Base-by-base conservation (phyloP, 2,888 invertebrate genomes). In the Drosophila rellima region DNA sequence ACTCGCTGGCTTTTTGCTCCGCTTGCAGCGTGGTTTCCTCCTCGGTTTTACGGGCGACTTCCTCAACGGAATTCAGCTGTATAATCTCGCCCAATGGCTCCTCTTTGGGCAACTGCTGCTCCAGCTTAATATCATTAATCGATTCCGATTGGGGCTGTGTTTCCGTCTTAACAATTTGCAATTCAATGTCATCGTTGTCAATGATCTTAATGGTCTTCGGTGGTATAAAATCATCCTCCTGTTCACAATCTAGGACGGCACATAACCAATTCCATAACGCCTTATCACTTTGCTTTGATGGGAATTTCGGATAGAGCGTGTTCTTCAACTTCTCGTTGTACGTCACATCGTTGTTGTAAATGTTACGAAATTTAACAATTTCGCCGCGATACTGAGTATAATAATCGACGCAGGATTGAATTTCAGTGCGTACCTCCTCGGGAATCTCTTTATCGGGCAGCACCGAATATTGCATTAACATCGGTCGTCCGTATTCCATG, bases 401-500 rank as follows among this genome's bases (percentile, higher is more conserved):
- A 92, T 97, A 98, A 80, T 97, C 96, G 13, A 96, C 95, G 88
- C 97, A 95, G 89, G 95, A 95, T 92, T 96, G 95, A 94, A 98
- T 97, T 93, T 98, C 97, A 74, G 95, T 95, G 92, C 97, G 95
- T 13, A 97, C 95, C 88, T 96, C 96, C 77, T 96, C 94, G 0
- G 97, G 95, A 57, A 98, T 93, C 82, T 96, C 95, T 56, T 95
- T 95, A 84, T 98, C 98, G 82, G 97, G 96, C 3, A 96, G 93
- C 72, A 97, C 95, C 70, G 96, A 96, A 91, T 97, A 98, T 77
- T 96, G 96, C 93, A 98, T 95, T 47, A 96, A 93, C 95, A 98
- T 96, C 0, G 98, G 98, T 45, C 97, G 95, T 0, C 98, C 98
- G 92, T 98, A 98, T 92, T 98, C 98, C 70, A 91, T 83, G 57